A percentile compares a stretch with the other conserved stretches of the same genome.
These are phyloP conservation scores for Oscheius sp. DNA, from an alignment of 2,888 invertebrate species.

Conservation along the genomic window DNA sequence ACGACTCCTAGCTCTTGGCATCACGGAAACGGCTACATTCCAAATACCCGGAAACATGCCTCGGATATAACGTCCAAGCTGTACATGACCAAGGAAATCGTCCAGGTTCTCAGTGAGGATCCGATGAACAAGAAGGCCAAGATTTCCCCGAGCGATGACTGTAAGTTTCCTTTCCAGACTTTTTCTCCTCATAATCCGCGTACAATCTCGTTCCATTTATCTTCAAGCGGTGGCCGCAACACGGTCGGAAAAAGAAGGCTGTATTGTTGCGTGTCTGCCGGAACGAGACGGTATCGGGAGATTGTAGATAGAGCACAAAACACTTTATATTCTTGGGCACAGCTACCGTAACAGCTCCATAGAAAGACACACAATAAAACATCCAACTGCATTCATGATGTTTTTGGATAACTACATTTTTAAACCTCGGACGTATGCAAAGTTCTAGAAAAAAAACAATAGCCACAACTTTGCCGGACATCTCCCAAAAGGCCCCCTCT, in stretches of 20 bases:
- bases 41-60: conserved; percentile 58
- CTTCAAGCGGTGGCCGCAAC: background rate
- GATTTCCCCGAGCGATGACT: background rate
- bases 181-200: background rate
- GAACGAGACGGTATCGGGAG: background rate
- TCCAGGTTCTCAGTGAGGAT: conserved; percentile 30
- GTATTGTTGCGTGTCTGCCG: background rate
- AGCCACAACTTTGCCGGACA: too few relatives aligned
- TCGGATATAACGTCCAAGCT: conserved; percentile 58
- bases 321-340: too few relatives aligned
- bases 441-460: too few relatives aligned
- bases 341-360: too few relatives aligned
- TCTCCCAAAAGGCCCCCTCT: too few relatives aligned
- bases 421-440: too few relatives aligned
- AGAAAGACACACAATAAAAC: too few relatives aligned
- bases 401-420: too few relatives aligned
- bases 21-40: conserved; percentile 47
- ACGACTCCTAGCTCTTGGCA: conserved; percentile 42
- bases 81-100: conserved; percentile 57
- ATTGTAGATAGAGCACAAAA: too few relatives aligned
- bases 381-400: too few relatives aligned
- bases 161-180: background rate
- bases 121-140: conserved; percentile 14
- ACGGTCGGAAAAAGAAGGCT: background rate
- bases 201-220: background rate